phyloP scores from a whole-genome alignment of 2,113 vertebrate species.

The Syrmaticus mikado region DNA sequence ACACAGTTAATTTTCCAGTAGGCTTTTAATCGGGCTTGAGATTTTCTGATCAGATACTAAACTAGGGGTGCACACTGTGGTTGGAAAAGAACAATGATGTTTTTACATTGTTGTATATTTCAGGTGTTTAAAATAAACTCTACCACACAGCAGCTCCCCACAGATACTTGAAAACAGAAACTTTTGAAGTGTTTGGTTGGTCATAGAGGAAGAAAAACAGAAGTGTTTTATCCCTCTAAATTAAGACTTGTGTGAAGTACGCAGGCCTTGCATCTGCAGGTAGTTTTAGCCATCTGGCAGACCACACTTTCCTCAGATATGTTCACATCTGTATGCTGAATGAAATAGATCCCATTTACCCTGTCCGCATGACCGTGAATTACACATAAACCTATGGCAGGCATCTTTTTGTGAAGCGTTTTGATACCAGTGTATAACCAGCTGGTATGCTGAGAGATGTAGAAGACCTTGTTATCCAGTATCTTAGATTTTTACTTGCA shows the following conservation, averaged over 20 bases:
- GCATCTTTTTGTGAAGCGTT: neutral
- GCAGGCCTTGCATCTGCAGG: neutral
- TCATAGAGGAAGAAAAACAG: neutral
- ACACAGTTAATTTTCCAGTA: neutral
- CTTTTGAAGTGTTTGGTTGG: neutral
- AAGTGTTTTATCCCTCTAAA: neutral
- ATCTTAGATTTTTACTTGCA: neutral
- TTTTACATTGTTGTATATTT: neutral
- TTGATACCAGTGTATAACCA: neutral
- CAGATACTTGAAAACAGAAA: neutral
- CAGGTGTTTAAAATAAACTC: neutral
- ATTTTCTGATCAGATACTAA: neutral
- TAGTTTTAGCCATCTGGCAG: neutral
- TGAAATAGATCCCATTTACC: neutral
- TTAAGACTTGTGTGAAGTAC: neutral
- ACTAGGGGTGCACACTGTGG: neutral
- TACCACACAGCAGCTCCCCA: neutral
- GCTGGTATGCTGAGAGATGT: neutral
- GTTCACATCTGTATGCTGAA: neutral
- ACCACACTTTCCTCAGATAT: neutral
- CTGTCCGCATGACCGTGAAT: neutral
- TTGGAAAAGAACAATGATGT: neutral
- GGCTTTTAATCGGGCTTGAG: neutral
- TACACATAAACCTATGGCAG: neutral
- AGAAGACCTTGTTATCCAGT: neutral